These are phyloP conservation scores for Malurus elegans DNA, from an alignment of 2,113 vertebrate species.

Conservation along the genomic window DNA sequence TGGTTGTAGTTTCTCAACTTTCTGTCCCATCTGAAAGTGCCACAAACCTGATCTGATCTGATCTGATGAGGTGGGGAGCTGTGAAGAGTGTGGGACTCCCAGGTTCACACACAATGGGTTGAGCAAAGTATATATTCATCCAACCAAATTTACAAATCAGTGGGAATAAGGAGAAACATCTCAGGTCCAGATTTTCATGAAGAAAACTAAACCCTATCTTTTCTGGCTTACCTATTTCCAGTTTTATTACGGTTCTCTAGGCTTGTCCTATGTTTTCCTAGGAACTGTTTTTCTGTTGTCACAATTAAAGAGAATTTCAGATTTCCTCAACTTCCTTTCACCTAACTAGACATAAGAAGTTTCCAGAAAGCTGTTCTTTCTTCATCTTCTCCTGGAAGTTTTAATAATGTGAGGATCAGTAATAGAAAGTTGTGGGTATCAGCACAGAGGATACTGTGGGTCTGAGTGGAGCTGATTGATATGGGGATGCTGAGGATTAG, in stretches of 20 bases:
- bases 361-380: not conserved
- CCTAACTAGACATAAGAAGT: not conserved
- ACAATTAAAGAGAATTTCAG: not conserved
- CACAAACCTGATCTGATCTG: not conserved
- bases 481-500: not conserved
- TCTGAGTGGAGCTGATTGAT: not conserved
- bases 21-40: not conserved
- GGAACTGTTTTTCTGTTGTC: not conserved
- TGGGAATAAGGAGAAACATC: not conserved
- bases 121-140: not conserved
- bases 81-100: not conserved
- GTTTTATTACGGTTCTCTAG: not conserved
- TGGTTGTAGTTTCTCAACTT: not conserved
- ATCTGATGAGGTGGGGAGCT: not conserved
- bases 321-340: not conserved
- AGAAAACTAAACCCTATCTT: not conserved
- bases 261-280: not conserved
- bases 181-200: not conserved
- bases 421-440: not conserved
- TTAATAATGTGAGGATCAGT: not conserved
- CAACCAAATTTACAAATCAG: not conserved
- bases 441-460: not conserved
- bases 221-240: not conserved
- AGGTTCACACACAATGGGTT: not conserved
- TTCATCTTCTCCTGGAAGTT: not conserved